A percentile compares a stretch with the other conserved stretches of the same genome.
Conservation (phyloP, 2,113 vertebrate species). For the Pimephales promelas region DNA sequence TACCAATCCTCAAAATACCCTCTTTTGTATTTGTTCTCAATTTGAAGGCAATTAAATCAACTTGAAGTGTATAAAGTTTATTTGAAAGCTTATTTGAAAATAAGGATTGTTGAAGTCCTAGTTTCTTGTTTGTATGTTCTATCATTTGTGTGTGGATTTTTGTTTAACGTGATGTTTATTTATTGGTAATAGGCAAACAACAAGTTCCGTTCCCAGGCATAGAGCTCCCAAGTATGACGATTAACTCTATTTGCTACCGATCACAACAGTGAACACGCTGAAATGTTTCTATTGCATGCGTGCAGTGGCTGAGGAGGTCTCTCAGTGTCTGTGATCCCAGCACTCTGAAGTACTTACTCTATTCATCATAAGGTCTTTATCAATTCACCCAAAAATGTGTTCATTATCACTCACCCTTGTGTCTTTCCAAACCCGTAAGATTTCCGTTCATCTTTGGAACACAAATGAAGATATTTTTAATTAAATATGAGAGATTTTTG, state of each 20-base stretch:
- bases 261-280: constrained; percentile 71
- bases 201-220: constrained; percentile 86
- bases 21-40: background rate
- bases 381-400: no score
- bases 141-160: constrained; percentile 71
- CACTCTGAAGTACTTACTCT: constrained; percentile 58
- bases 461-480: no score
- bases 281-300: constrained; percentile 72
- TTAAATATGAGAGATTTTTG: no score
- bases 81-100: background rate
- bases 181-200: constrained; percentile 85
- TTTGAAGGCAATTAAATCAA: background rate
- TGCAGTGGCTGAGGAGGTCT: constrained; percentile 70
- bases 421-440: no score
- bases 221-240: constrained; percentile 86
- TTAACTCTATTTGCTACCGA: constrained; percentile 74
- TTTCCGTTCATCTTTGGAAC: no score
- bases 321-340: constrained; percentile 69
- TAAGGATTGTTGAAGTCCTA: constrained; percentile 70
- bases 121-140: constrained; percentile 66
- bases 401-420: no score
- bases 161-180: constrained; percentile 80
- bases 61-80: background rate
- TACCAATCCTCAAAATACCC: constrained; percentile 37
- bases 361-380: background rate